Evolutionary conservation across 2,888 invertebrate genomes (phyloP).

Genomic region (Parasteatoda lunata): DNA sequence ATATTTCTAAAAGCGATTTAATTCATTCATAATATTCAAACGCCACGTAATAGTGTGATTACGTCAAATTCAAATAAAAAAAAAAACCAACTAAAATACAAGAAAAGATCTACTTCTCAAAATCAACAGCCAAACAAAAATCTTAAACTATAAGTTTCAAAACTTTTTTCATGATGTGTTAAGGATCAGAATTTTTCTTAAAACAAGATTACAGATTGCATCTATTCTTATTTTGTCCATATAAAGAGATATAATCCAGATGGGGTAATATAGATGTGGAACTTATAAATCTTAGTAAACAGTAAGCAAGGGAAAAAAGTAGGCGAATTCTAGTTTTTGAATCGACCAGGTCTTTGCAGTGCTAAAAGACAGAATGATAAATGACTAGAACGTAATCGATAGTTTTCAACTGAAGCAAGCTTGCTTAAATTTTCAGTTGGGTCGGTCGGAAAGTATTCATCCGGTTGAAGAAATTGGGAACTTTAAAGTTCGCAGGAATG

Average conservation of each 20-base stretch:
- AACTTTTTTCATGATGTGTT: too few species aligned
- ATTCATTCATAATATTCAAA: too few species aligned
- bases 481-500: conserved; percentile 10
- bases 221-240: neutral
- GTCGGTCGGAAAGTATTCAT: conserved; percentile 27
- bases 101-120: too few species aligned
- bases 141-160: too few species aligned
- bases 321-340: conserved; percentile 22
- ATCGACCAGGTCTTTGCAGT: conserved; percentile 7
- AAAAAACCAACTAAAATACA: too few species aligned
- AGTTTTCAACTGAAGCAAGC: conserved; percentile 38
- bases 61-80: too few species aligned
- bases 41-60: too few species aligned
- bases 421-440: conserved; percentile 47
- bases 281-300: neutral
- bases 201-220: too few species aligned
- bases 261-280: neutral
- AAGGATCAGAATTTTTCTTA: too few species aligned
- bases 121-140: too few species aligned
- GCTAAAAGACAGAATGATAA: conserved; percentile 49
- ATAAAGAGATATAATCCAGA: neutral
- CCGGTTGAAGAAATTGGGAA: conserved; percentile 47
- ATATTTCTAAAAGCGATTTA: too few species aligned
- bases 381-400: conserved; percentile 48
- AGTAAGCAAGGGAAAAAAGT: neutral